Conservation (phyloP, 2,888 invertebrate genomes). For the Chorisops tibialis region DNA sequence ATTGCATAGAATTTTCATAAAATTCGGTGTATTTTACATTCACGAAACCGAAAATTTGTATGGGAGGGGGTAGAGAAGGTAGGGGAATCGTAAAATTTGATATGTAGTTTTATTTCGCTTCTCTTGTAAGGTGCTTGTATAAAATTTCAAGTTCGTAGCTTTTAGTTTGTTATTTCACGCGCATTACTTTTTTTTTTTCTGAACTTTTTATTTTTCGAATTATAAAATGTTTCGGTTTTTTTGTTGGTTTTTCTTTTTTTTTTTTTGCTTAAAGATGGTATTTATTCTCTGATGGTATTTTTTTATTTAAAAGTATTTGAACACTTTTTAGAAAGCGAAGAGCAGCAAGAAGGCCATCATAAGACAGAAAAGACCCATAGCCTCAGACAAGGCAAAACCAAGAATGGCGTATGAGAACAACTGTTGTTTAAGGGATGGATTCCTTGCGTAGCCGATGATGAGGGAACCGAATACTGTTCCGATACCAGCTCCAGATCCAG, state of each 20-base stretch:
- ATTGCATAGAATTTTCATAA: too few relatives aligned
- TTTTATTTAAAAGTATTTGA: constrained; percentile 14
- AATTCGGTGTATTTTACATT: too few relatives aligned
- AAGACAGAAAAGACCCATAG: constrained; percentile 98
- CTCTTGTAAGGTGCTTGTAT: too few relatives aligned
- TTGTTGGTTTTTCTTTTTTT: constrained; percentile 8
- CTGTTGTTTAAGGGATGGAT: constrained; percentile 96
- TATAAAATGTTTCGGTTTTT: constrained; percentile 15
- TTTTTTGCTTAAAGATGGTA: constrained; percentile 26
- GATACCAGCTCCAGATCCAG: constrained; percentile 94
- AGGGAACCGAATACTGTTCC: constrained; percentile 95
- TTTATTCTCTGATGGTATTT: constrained; percentile 15
- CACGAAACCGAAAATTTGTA: too few relatives aligned
- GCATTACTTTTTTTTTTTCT: constrained; percentile 5
- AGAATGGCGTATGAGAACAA: constrained; percentile 96
- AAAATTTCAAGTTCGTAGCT: too few relatives aligned
- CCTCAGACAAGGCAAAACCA: constrained; percentile 97
- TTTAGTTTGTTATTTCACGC: too few relatives aligned
- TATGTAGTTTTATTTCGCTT: too few relatives aligned
- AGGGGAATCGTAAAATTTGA: too few relatives aligned
- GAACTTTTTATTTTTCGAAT: constrained; percentile 18
- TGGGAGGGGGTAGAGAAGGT: too few relatives aligned
- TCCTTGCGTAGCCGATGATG: constrained; percentile 94
- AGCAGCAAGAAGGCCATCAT: constrained; percentile 98
- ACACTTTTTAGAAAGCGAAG: constrained; percentile 80